Base-by-base conservation (phyloP, 2,113 vertebrate species). In the Melanocharis versteri region DNA sequence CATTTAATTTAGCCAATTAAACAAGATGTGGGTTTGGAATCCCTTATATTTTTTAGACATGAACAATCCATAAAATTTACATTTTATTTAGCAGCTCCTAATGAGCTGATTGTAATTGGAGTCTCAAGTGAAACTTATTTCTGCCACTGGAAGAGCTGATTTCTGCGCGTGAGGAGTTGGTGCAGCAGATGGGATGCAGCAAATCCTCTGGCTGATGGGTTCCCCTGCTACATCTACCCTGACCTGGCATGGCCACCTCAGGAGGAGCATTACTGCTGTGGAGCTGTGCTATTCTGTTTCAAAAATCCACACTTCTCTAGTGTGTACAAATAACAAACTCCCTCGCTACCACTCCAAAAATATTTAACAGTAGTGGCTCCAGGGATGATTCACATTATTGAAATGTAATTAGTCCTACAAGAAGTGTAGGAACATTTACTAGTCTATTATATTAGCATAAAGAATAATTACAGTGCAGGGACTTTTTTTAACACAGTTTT, bases 301-400 rank as follows among this genome's bases (percentile, higher is more conserved):
- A 2, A 60, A 89, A 89, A 89, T n/a, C 57, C 88, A 79, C 37
- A 4, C 83, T 90, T 83, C 83, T 96, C 42, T 54, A 42, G 50
- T 90, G 89, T 92, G 88, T 94, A 97, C 96, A 96, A 96, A 97
- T 94, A 97, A 96, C 37, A 89, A 82, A 89, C 31, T 96, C 90
- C 89, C 93, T 60, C 0, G 6, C 72, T 90, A 39, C 69, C 0
- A 2, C 76, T 93, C 92, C 83, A 76, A 93, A 95, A 95, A 96
- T 95, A 96, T 87, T 96, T 93, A 96, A 96, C 65, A 84, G 72
- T 21, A 57, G 80, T 5, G 3, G 61, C 92, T 96, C 92, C 86
- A 90, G 93, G 90, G 94, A 96, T 90, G 72, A 56, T 95, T 93
- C 86, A 72, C 72, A 76, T 94, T 87, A 94, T 61, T 89, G 95